Percentiles rank a stretch among this genome's conserved stretches.
These are phyloP conservation scores for Henricia sp. DNA, from an alignment of 53 echinoderm and acorn worm genomes.

Conservation along the genomic window DNA sequence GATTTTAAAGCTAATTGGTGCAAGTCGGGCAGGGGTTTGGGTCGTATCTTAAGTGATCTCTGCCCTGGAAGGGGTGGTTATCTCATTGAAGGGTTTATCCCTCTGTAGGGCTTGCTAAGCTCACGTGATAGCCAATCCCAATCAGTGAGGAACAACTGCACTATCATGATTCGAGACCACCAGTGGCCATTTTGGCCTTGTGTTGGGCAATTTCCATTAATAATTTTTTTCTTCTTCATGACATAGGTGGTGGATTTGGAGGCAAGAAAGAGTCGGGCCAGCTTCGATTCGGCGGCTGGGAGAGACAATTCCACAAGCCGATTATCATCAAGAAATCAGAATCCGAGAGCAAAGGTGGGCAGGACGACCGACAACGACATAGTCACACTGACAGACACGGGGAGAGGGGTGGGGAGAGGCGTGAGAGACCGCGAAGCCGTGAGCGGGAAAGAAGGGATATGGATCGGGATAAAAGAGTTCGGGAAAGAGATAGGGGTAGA, in stretches of 20 bases:
- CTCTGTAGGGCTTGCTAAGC: no score
- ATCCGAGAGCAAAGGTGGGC: neutral
- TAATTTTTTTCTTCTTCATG: no score
- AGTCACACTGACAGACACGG: neutral
- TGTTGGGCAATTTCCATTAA: no score
- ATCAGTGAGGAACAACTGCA: no score
- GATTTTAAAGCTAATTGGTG: no score
- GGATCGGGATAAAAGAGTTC: neutral
- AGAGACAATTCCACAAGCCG: slow-evolving; percentile 87
- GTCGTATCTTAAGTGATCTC: no score
- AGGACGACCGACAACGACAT: slow-evolving; percentile 37
- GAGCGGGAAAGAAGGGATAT: slow-evolving; percentile 1
- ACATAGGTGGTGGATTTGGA: slow-evolving; percentile 99
- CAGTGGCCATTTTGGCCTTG: no score
- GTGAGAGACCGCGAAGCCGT: slow-evolving; percentile 2
- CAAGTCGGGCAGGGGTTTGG: no score
- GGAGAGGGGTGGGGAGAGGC: slow-evolving; percentile 2
- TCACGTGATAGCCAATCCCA: no score
- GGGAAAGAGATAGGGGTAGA: slow-evolving; percentile 25
- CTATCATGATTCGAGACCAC: no score
- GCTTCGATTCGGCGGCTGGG: slow-evolving; percentile 94
- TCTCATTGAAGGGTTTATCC: no score
- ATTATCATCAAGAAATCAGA: slow-evolving; percentile 46
- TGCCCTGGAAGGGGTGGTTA: no score
- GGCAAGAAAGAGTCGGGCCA: slow-evolving; percentile 98